phyloP scores from a whole-genome alignment of 1,140 invertebrate genomes.

The Eulimnadia texana region DNA sequence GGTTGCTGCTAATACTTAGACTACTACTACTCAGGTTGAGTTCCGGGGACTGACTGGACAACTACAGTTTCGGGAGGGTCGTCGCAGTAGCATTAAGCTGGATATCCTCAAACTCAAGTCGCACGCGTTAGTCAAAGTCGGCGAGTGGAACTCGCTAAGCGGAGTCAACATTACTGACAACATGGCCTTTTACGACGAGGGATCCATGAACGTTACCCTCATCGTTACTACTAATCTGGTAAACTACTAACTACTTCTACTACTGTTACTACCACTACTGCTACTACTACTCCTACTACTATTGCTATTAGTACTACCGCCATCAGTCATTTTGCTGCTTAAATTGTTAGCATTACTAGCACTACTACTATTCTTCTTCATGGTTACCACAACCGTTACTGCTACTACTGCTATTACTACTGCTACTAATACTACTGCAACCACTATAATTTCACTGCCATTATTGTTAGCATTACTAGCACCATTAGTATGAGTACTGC shows the following conservation, averaged over 20 bases:
- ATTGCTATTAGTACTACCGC: no score
- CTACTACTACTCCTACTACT: no score
- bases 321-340: no score
- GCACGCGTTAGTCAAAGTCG: slow-evolving; percentile 50
- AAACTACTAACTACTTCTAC: slow-evolving; percentile 23
- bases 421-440: no score
- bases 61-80: slow-evolving; percentile 60
- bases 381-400: no score
- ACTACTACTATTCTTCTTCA: no score
- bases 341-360: no score
- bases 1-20: background rate
- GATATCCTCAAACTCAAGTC: slow-evolving; percentile 61
- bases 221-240: slow-evolving; percentile 52
- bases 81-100: slow-evolving; percentile 53
- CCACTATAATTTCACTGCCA: no score
- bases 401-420: no score
- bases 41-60: slow-evolving; percentile 58
- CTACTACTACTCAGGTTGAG: slow-evolving; percentile 40
- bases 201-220: slow-evolving; percentile 43
- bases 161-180: slow-evolving; percentile 44
- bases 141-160: slow-evolving; percentile 40
- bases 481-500: no score
- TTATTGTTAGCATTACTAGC: no score
- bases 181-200: slow-evolving; percentile 40
- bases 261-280: background rate